Base-by-base conservation (phyloP, 2,113 vertebrate species). In the Proterorhinus semilunaris region DNA sequence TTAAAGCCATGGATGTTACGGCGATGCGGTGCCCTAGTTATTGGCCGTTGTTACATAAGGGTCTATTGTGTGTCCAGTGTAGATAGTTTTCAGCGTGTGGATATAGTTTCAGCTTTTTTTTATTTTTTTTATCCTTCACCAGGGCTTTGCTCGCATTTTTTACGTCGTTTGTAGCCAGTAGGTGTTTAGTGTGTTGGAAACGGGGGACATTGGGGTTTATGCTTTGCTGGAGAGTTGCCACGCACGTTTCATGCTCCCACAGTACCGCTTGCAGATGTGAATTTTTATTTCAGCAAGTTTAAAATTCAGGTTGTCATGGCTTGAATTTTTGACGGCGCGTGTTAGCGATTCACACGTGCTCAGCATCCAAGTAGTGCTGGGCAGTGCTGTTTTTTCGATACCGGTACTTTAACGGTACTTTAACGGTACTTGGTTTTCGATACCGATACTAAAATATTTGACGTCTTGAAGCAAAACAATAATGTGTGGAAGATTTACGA, bases 241-340 rank as follows among this genome's bases (percentile, higher is more conserved):
- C 2, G 42, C 62, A 57, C 69, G 61, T 69, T 72, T 73, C 82
- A 81, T 69, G 62, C 61, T 72, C 74, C 66, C 51, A 0, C 58
- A 61, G 10, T 65, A 76, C 62, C 79, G 71, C 72, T 77, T 78
- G 58, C 80, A 81, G 82, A 87, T 81, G 75, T 71, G 52, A 17
- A 45, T 59, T 66, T 80, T 65, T 78, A 65, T 73, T 7, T 44
- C 71, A 65, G 55, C 48, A 48, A 45, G 16, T 46, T 47, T 46
- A 55, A 8, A 74, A 84, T 69, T 66, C 67, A 70, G 55, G 0
- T 47, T 58, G 10, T 49, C 10, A 8, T 66, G 69, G 65, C 45
- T 66, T 69, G 45, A 13, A 63, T 74, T 65, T 69, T 58, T 15
- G 3, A 36, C 4, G 2, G 27, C 27, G 27, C 27, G 27, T 36